These are phyloP conservation scores for Moxostoma hubbsi DNA, from an alignment of 2,797 vertebrate genomes.

Conservation along the genomic window DNA sequence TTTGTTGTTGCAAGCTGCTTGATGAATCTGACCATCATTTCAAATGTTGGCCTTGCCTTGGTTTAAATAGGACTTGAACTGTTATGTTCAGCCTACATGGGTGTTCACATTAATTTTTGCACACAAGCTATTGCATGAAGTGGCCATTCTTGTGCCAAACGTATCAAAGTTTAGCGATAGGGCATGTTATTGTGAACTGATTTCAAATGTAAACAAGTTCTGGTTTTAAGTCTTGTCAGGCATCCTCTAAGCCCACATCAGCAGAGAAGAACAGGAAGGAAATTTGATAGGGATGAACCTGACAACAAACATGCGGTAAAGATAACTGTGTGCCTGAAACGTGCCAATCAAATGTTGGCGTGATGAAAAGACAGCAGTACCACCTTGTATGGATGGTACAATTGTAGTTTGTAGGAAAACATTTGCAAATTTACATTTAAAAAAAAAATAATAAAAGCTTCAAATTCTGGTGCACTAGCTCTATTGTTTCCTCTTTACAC, in stretches of 20 bases:
- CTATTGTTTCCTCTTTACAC: no score
- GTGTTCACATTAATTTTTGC: not conserved
- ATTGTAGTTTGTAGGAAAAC: not conserved
- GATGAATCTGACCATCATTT: not conserved
- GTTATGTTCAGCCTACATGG: not conserved
- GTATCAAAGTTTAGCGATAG: constrained; percentile 32
- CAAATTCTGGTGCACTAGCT: no score
- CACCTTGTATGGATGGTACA: not conserved
- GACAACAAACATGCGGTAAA: not conserved
- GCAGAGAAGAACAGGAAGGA: constrained; percentile 22
- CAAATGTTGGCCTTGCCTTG: not conserved
- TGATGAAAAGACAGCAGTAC: not conserved
- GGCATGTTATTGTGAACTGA: constrained; percentile 38
- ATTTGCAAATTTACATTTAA: not conserved
- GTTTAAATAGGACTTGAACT: not conserved
- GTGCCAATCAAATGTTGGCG: not conserved
- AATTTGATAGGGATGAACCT: constrained; percentile 11
- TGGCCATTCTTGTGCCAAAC: constrained; percentile 30
- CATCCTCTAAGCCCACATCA: not conserved
- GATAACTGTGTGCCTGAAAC: not conserved
- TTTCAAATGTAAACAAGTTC: not conserved
- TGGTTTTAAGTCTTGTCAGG: not conserved
- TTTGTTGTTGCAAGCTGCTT: not conserved
- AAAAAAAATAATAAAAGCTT: no score
- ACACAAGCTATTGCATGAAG: constrained; percentile 14